Base-by-base conservation (phyloP, 2,888 invertebrate species). In the Ypsolopha scabrella region DNA sequence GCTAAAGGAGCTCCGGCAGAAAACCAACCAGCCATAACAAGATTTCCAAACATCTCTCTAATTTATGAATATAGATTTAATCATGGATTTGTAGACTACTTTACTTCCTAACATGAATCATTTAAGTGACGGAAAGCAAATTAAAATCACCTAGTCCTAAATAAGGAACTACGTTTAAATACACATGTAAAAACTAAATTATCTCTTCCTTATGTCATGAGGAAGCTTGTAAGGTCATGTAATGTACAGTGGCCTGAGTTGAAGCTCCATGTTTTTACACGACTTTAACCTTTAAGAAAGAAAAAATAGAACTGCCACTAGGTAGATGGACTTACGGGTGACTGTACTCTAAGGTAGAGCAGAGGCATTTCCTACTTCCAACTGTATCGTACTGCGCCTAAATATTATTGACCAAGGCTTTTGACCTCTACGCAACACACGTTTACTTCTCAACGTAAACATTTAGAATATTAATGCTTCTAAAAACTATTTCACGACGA, bases 141-240 rank as follows among this genome's bases (percentile, higher is more conserved):
- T 24, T 24, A 24, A n/a, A 24, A 24, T 24, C 24, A 24, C 24
- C 24, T 24, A 24, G 24, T 24, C 24, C 24, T 24, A 24, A 24
- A 24, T 24, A 24, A 24, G 24, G 24, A 24, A 24, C 24, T 24
- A 24, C 2, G 24, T 24, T 24, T 24, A 24, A 24, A 24, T 24
- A 45, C 45, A 45, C 45, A n/a, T 45, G 34, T 24, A 45, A 45
- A 45, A 45, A 45, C 7, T 45, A n/a, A 24, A 24, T 13, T 45
- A 48, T 8, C 55, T 65, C 71, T 76, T 76, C 76, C 74, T 75
- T 57, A 64, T 69, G 50, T 48, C 52, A 56, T 14, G 24, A 33
- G 36, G 46, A 41, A 48, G 8, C 11, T 7, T n/a, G 39, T 41
- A 50, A 8, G 52, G 36, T 47, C 50, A 46, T 41, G 41, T 44